These are phyloP conservation scores for Pararge aegeria DNA, from an alignment of 1,140 invertebrate genomes.

Conservation along the genomic window DNA sequence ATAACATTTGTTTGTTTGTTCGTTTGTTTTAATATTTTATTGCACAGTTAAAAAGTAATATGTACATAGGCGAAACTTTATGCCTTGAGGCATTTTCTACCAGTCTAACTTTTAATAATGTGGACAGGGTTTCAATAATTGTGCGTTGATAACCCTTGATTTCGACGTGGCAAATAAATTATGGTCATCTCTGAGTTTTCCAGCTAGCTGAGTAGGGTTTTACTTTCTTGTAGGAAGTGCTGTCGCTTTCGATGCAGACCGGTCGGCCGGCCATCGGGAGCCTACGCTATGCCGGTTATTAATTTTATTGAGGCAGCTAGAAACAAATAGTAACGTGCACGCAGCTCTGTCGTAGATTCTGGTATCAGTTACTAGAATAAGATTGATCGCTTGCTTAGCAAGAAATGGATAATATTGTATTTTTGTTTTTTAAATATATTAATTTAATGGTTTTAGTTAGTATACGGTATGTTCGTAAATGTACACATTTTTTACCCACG, in stretches of 20 bases:
- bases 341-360: neutral
- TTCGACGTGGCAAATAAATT: slow-evolving; percentile 32
- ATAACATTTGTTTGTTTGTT: too few species aligned
- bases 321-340: slow-evolving; percentile 21
- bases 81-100: too few species aligned
- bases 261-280: slow-evolving; percentile 40
- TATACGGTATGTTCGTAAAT: too few species aligned
- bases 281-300: slow-evolving; percentile 42
- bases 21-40: too few species aligned
- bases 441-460: too few species aligned
- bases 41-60: too few species aligned
- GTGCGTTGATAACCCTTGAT: slow-evolving; percentile 13
- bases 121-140: neutral
- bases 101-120: too few species aligned
- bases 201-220: slow-evolving; percentile 58
- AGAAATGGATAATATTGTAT: neutral
- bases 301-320: slow-evolving; percentile 40
- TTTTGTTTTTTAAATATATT: neutral
- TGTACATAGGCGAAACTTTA: too few species aligned
- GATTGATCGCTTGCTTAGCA: slow-evolving; percentile 12
- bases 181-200: slow-evolving; percentile 47
- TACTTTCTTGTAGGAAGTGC: slow-evolving; percentile 77
- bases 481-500: too few species aligned
- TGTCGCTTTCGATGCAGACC: slow-evolving; percentile 75
- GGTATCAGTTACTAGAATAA: slow-evolving; percentile 11